These are phyloP conservation scores for Atlantisia rogersi DNA, from an alignment of 2,113 vertebrate species.

Conservation along the genomic window DNA sequence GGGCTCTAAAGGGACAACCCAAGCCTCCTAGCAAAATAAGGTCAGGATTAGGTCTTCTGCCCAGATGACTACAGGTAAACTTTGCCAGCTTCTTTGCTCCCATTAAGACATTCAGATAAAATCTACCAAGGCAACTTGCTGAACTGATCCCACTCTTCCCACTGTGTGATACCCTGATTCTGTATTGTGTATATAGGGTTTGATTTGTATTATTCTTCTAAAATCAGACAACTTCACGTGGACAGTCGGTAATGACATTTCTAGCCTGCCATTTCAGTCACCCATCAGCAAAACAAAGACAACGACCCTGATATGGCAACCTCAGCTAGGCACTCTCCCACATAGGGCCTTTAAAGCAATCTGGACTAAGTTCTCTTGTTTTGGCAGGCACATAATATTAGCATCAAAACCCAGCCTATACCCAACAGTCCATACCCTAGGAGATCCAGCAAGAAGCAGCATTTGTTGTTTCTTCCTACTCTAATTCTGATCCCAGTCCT, in stretches of 20 bases:
- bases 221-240: background rate
- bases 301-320: background rate
- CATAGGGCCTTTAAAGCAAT: background rate
- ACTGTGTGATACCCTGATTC: background rate
- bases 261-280: background rate
- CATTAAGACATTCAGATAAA: background rate
- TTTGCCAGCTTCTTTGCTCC: background rate
- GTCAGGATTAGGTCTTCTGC: background rate
- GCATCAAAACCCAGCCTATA: background rate
- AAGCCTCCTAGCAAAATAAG: background rate
- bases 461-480: background rate
- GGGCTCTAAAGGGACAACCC: background rate
- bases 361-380: background rate
- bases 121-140: background rate
- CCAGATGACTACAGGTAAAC: background rate
- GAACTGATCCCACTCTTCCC: background rate
- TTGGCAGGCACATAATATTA: background rate
- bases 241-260: background rate
- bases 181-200: background rate
- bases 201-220: background rate
- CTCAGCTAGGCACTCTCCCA: background rate
- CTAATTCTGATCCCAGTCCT: background rate
- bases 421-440: background rate
- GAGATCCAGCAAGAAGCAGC: background rate
- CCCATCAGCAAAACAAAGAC: background rate